Evolutionary conservation across 1,140 invertebrate species (phyloP).

Genomic region (Listronotus bonariensis): DNA sequence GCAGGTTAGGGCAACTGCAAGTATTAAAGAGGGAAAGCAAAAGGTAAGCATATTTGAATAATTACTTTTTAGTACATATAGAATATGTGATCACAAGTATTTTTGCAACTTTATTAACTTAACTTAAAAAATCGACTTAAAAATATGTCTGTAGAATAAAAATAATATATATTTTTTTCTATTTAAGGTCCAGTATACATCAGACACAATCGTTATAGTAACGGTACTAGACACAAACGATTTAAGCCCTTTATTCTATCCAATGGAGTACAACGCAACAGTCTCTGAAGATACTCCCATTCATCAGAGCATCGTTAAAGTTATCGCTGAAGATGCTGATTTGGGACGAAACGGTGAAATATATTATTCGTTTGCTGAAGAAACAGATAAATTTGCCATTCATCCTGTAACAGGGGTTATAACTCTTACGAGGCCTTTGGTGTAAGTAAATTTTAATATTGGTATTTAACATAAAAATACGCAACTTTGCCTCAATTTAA

Average conservation of each 20-base stretch:
- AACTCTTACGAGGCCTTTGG: slow-evolving; percentile 78
- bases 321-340: slow-evolving; percentile 92
- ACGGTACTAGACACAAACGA: slow-evolving; percentile 89
- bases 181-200: slow-evolving; percentile 60
- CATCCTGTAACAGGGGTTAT: slow-evolving; percentile 91
- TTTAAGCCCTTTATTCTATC: slow-evolving; percentile 89
- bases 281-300: slow-evolving; percentile 88
- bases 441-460: slow-evolving; percentile 58
- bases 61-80: too few species aligned
- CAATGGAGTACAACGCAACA: slow-evolving; percentile 81
- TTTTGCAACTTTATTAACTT: too few species aligned
- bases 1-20: slow-evolving; percentile 76
- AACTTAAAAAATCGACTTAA: too few species aligned
- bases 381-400: slow-evolving; percentile 84
- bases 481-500: too few species aligned
- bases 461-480: too few species aligned
- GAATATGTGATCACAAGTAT: too few species aligned
- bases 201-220: slow-evolving; percentile 77
- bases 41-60: slow-evolving; percentile 49
- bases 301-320: slow-evolving; percentile 75
- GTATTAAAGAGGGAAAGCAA: slow-evolving; percentile 63
- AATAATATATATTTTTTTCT: too few species aligned
- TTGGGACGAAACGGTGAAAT: slow-evolving; percentile 93
- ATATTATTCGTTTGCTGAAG: slow-evolving; percentile 90
- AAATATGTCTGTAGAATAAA: too few species aligned